Evolutionary conservation across 2,888 invertebrate genomes (phyloP).

Genomic region (Hemaris fuciformis): DNA sequence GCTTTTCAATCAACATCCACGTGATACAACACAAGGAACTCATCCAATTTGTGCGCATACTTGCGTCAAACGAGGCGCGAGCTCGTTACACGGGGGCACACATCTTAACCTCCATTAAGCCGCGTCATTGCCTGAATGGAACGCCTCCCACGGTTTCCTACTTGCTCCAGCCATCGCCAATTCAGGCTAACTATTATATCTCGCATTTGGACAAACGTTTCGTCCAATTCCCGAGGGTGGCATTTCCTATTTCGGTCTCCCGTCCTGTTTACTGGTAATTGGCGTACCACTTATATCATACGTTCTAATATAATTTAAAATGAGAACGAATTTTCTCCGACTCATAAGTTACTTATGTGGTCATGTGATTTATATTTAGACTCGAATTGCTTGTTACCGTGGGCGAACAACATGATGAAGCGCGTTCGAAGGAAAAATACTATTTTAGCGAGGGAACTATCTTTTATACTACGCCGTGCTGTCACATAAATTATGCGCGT

Average conservation of each 20-base stretch:
- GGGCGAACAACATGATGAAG: not conserved
- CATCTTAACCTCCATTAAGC: slow-evolving; percentile 77
- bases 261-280: slow-evolving; percentile 33
- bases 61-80: slow-evolving; percentile 64
- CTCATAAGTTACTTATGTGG: not conserved
- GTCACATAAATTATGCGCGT: slow-evolving; percentile 4
- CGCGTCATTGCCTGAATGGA: slow-evolving; percentile 58
- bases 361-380: not conserved
- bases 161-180: slow-evolving; percentile 50
- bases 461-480: not conserved
- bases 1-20: slow-evolving; percentile 16
- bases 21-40: slow-evolving; percentile 35
- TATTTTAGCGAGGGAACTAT: not conserved
- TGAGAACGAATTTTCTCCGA: not conserved
- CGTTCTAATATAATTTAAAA: slow-evolving; percentile 20
- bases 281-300: slow-evolving; percentile 24
- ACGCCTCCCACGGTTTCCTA: slow-evolving; percentile 72
- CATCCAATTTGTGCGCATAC: slow-evolving; percentile 59
- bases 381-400: not conserved
- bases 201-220: slow-evolving; percentile 41
- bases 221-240: slow-evolving; percentile 49
- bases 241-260: slow-evolving; percentile 39
- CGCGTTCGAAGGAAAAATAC: not conserved
- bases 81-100: slow-evolving; percentile 66
- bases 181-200: slow-evolving; percentile 56